A percentile compares a stretch with the other conserved stretches of the same genome.
These are phyloP conservation scores for Eupeodes luniger DNA, from an alignment of 2,888 invertebrate genomes.

Conservation along the genomic window DNA sequence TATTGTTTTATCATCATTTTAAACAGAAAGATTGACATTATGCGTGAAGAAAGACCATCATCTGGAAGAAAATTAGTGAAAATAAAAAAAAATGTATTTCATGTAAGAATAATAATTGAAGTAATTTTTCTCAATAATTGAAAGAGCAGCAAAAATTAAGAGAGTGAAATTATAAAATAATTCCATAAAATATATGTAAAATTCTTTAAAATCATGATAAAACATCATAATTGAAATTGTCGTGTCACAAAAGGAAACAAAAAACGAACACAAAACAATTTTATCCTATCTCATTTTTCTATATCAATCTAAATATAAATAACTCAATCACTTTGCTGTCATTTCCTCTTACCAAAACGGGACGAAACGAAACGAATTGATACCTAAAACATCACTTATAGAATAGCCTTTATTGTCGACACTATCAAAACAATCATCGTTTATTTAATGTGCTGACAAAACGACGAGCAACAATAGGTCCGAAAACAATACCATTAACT, in stretches of 20 bases:
- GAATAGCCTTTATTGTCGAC: constrained; percentile 39
- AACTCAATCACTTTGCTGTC: constrained; percentile 69
- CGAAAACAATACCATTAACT: constrained; percentile 72
- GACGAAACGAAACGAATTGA: constrained; percentile 19
- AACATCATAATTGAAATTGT: not conserved
- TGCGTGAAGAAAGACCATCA: too few species aligned
- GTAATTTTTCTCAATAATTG: too few species aligned
- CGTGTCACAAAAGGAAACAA: not conserved
- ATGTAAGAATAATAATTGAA: too few species aligned
- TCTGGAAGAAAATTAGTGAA: too few species aligned
- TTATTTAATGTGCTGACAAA: constrained; percentile 55
- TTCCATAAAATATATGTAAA: too few species aligned
- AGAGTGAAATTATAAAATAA: too few species aligned
- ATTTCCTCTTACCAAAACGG: constrained; percentile 46
- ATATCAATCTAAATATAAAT: constrained; percentile 39
- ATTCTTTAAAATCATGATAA: too few species aligned
- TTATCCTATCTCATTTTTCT: not conserved
- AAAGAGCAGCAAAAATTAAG: too few species aligned
- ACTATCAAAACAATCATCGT: constrained; percentile 42
- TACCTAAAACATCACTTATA: constrained; percentile 12
- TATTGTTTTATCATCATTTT: too few species aligned
- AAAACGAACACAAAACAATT: not conserved
- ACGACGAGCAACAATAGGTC: constrained; percentile 65
- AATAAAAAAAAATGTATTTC: too few species aligned
- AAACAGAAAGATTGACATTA: too few species aligned